phyloP scores from a whole-genome alignment of 2,888 invertebrate species.

The Trichopoda pennipes region DNA sequence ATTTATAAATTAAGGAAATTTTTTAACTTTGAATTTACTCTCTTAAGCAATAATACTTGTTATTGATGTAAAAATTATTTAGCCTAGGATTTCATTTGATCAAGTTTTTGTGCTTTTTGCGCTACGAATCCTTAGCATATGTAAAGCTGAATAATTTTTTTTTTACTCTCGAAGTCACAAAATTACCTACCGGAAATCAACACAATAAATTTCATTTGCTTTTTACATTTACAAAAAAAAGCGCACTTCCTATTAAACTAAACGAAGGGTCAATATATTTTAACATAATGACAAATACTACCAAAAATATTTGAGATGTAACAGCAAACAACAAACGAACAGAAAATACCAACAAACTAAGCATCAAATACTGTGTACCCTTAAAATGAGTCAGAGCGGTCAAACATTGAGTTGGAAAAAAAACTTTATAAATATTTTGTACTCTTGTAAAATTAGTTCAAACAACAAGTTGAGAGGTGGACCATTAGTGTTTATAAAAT shows the following conservation, averaged over 20 bases:
- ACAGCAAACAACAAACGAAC: constrained; percentile 11
- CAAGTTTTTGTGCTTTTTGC: not conserved
- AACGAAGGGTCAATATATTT: constrained; percentile 30
- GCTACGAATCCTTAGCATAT: not conserved
- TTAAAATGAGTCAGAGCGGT: not conserved
- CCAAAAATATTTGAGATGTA: not conserved
- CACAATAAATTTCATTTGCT: constrained; percentile 25
- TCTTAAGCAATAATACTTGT: too few relatives aligned
- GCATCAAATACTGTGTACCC: constrained; percentile 27
- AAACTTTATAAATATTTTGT: too few relatives aligned
- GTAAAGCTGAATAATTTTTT: constrained; percentile 4
- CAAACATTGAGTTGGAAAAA: not conserved
- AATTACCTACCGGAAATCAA: constrained; percentile 17
- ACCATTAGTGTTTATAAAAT: too few relatives aligned
- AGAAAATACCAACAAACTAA: constrained; percentile 33
- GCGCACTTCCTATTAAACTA: constrained; percentile 19
- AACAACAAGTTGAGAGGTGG: too few relatives aligned
- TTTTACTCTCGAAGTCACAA: constrained; percentile 19
- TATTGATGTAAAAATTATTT: too few relatives aligned
- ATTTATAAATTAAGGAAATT: too few relatives aligned
- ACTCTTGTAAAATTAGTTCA: too few relatives aligned
- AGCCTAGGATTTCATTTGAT: too few relatives aligned
- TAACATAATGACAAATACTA: constrained; percentile 35
- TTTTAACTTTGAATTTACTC: too few relatives aligned
- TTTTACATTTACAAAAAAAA: constrained; percentile 33